Evolutionary conservation across 2,888 invertebrate species (phyloP).

Genomic region (Meta bourneti): DNA sequence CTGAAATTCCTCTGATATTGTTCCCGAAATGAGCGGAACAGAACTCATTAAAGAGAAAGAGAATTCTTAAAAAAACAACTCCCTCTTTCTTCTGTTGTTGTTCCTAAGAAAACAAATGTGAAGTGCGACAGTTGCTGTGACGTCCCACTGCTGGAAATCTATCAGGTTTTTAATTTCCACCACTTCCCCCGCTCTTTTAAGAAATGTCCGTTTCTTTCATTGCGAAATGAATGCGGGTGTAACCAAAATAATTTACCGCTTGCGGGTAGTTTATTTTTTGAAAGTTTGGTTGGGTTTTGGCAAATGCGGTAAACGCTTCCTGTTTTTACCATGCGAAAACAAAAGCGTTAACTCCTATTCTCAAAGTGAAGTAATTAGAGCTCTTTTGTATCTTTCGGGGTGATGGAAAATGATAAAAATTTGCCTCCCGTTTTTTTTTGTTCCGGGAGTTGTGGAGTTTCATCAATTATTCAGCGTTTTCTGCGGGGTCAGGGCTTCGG

Average conservation of each 20-base stretch:
- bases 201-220: neutral
- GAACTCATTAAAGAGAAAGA: neutral
- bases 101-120: neutral
- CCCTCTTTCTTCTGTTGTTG: neutral
- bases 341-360: slow-evolving; percentile 16
- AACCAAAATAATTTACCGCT: neutral
- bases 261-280: neutral
- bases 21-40: neutral
- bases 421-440: neutral
- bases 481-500: neutral
- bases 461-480: neutral
- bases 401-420: neutral
- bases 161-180: neutral
- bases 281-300: neutral
- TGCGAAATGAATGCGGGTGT: neutral
- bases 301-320: neutral
- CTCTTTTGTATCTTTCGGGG: neutral
- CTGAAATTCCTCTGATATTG: neutral
- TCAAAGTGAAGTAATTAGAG: slow-evolving; percentile 15
- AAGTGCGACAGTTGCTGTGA: neutral
- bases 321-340: neutral
- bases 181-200: neutral
- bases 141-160: neutral
- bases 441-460: neutral
- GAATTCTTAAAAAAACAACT: neutral